Conservation (phyloP, 2,113 vertebrate genomes). For the Otolemur garnettii region DNA sequence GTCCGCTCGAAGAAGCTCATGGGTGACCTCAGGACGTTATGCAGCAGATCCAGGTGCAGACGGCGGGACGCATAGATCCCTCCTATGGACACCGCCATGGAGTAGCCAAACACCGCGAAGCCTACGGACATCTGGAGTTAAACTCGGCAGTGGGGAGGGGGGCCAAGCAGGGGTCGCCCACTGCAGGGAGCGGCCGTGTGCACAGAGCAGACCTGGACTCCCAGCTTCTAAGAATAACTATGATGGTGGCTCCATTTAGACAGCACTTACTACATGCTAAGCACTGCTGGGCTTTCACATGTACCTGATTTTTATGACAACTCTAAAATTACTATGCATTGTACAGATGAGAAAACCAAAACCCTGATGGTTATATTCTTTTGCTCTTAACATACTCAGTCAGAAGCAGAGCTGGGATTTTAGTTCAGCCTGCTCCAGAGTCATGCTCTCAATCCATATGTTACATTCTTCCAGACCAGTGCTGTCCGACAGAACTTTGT, state of each 20-base stretch:
- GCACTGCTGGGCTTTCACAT: neutral
- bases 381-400: neutral
- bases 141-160: accelerated
- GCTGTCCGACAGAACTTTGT: accelerated
- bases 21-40: conserved; percentile 94
- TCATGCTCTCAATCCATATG: accelerated
- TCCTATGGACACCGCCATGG: conserved; percentile 93
- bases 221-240: no score
- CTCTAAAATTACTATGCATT: neutral
- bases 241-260: accelerated
- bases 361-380: neutral
- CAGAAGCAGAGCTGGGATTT: neutral
- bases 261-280: neutral
- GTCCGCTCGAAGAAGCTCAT: conserved; percentile 98
- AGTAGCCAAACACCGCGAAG: conserved; percentile 94
- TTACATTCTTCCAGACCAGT: neutral
- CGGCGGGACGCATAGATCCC: conserved; percentile 94
- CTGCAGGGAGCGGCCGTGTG: accelerated
- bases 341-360: neutral
- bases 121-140: conserved; percentile 84
- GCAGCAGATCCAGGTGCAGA: conserved; percentile 93
- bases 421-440: neutral
- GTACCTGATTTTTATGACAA: neutral
- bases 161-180: accelerated
- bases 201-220: neutral